Percentiles rank a stretch among this genome's conserved stretches.
phyloP scores from a whole-genome alignment of 2,797 vertebrate genomes.

The Pantherophis vulpinus region DNA sequence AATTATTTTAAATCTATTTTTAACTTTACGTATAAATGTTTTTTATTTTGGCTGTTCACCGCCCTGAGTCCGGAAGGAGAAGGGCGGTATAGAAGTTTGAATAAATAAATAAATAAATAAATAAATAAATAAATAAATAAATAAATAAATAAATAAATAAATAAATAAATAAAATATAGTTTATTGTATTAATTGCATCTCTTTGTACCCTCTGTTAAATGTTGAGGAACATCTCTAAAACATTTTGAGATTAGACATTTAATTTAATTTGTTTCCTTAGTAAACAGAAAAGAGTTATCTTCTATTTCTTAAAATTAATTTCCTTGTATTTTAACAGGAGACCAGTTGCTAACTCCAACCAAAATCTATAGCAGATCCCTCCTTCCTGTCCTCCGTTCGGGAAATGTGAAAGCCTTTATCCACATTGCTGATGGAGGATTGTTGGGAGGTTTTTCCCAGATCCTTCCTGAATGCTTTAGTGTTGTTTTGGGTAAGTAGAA shows the following conservation, averaged over 20 bases:
- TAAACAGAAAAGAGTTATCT: background rate
- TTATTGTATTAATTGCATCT: background rate
- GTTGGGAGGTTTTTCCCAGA: conserved; percentile 81
- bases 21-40: too few relatives aligned
- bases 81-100: too few relatives aligned
- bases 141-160: too few relatives aligned
- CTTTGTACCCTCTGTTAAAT: background rate
- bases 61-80: too few relatives aligned
- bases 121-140: too few relatives aligned
- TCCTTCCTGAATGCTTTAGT: conserved; percentile 76
- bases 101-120: too few relatives aligned
- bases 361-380: conserved; percentile 81
- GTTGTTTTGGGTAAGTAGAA: conserved; percentile 73
- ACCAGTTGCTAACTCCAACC: conserved; percentile 80
- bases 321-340: conserved; percentile 67
- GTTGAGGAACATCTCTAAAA: background rate
- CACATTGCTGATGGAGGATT: conserved; percentile 85
- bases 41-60: too few relatives aligned
- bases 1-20: too few relatives aligned
- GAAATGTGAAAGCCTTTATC: conserved; percentile 80
- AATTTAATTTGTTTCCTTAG: background rate
- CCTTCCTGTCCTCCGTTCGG: conserved; percentile 77
- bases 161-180: background rate
- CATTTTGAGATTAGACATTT: background rate
- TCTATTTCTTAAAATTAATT: background rate